These are phyloP conservation scores for Physella acuta DNA, from an alignment of 1,140 invertebrate species.

Conservation along the genomic window DNA sequence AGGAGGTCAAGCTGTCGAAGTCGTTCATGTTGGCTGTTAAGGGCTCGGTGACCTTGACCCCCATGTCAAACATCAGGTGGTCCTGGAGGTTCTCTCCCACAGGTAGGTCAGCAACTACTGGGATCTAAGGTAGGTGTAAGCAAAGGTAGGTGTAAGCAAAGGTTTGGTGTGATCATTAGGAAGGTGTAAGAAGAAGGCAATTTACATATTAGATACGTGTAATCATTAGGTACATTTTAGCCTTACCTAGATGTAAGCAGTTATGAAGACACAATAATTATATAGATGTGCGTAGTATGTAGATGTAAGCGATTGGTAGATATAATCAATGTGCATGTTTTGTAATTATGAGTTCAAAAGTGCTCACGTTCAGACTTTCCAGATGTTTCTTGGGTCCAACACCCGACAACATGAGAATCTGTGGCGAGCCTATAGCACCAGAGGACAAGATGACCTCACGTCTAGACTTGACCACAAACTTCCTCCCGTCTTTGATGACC, in stretches of 20 bases:
- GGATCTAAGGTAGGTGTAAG: too few species aligned
- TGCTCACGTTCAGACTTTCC: constrained; percentile 32
- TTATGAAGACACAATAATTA: too few species aligned
- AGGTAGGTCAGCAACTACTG: not conserved
- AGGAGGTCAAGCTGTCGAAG: not conserved
- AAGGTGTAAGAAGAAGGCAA: too few species aligned
- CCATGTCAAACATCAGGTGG: not conserved
- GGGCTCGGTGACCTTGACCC: not conserved
- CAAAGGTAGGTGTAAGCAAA: too few species aligned
- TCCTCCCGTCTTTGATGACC: constrained; percentile 52
- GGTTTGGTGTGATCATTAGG: too few species aligned
- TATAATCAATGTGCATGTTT: too few species aligned
- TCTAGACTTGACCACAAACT: constrained; percentile 66
- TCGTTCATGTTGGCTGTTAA: not conserved
- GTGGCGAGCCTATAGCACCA: constrained; percentile 7
- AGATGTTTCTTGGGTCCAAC: constrained; percentile 69
- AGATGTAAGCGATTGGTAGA: too few species aligned
- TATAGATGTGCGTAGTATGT: too few species aligned
- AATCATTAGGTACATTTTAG: too few species aligned
- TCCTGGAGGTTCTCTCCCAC: not conserved
- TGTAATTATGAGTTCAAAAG: too few species aligned
- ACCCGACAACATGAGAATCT: constrained; percentile 66
- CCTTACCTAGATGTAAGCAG: too few species aligned
- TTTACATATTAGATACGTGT: too few species aligned
- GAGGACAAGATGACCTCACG: constrained; percentile 66